Evolutionary conservation across 2,797 vertebrate species (phyloP).

Genomic region (Danio tinwini): DNA sequence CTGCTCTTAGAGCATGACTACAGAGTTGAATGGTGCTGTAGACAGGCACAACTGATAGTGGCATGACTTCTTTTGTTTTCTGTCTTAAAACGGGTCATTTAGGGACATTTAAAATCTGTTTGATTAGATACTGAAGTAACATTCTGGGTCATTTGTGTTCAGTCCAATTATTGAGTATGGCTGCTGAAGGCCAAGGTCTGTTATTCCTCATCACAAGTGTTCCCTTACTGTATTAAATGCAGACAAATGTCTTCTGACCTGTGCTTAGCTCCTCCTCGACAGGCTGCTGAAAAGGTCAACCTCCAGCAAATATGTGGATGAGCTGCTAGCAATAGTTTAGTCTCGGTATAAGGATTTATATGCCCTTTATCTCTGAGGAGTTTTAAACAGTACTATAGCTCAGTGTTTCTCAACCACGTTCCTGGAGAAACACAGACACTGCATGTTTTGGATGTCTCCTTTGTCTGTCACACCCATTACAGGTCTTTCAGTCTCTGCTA

Average conservation of each 20-base stretch:
- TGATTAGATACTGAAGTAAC: constrained; percentile 37
- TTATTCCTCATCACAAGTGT: constrained; percentile 44
- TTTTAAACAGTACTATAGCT: background rate
- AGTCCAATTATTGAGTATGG: constrained; percentile 31
- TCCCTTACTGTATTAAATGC: constrained; percentile 36
- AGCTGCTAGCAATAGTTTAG: constrained; percentile 63
- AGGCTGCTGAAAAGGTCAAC: constrained; percentile 69
- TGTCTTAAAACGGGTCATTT: constrained; percentile 71
- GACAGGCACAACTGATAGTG: constrained; percentile 58
- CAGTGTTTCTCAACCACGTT: too few relatives aligned
- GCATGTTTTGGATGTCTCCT: too few relatives aligned
- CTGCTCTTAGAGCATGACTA: constrained; percentile 61
- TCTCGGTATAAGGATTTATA: constrained; percentile 43
- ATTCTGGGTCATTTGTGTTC: constrained; percentile 58
- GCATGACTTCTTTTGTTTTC: constrained; percentile 68
- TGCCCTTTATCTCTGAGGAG: constrained; percentile 2
- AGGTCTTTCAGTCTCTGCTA: too few relatives aligned
- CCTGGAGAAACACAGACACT: too few relatives aligned
- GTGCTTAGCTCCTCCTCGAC: constrained; percentile 71
- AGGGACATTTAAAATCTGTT: constrained; percentile 45
- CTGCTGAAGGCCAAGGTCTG: constrained; percentile 61
- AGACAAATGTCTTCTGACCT: constrained; percentile 33
- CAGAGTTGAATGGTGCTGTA: constrained; percentile 61
- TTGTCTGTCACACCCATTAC: too few relatives aligned
- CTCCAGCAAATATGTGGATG: constrained; percentile 58